phyloP scores from a whole-genome alignment of 2,888 invertebrate species.

The Hymenopus coronatus region DNA sequence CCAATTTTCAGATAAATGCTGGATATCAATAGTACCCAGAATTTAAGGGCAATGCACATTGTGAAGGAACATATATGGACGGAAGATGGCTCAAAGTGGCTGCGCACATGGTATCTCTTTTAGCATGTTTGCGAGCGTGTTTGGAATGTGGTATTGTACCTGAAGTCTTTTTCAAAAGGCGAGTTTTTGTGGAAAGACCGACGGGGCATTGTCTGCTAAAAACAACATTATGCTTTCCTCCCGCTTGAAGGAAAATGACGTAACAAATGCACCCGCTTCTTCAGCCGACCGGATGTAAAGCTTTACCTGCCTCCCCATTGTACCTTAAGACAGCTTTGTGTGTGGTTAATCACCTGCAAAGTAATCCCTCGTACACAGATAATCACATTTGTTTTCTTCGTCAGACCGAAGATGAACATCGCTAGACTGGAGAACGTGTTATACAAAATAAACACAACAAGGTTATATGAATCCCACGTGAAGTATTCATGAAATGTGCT shows the following conservation, averaged over 20 bases:
- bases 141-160: background rate
- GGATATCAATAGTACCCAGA: no score
- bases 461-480: no score
- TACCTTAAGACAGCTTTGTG: background rate
- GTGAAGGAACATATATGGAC: no score
- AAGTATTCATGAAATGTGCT: no score
- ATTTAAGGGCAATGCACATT: no score
- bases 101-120: no score
- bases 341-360: slow-evolving; percentile 6
- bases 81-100: no score
- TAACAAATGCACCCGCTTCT: slow-evolving; percentile 4
- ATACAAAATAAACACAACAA: background rate
- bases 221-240: slow-evolving; percentile 18
- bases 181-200: background rate
- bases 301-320: background rate
- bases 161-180: background rate
- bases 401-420: background rate
- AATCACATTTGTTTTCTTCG: background rate
- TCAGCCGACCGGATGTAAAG: slow-evolving; percentile 9
- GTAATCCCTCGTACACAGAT: background rate
- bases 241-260: background rate
- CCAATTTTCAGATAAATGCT: no score
- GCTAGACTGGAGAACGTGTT: background rate
- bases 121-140: background rate
- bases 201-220: slow-evolving; percentile 6